Evolutionary conservation across 2,797 vertebrate genomes (phyloP), one percentile per base, ranked within the genome.

Genomic region (Rhyacichthys aspro): DNA sequence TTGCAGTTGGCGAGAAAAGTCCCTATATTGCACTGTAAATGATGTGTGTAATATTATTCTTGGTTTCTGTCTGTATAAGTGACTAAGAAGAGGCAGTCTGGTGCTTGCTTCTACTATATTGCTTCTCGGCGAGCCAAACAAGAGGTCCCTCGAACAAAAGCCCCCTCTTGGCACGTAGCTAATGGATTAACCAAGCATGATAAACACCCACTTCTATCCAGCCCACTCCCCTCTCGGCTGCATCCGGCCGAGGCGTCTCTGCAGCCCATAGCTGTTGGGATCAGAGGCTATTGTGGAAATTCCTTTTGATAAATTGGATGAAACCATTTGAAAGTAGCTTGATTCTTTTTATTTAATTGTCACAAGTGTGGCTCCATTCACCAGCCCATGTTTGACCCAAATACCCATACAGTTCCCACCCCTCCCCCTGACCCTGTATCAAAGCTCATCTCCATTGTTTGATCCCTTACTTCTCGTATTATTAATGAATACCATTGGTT

Each of bases 151-250:
- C 44, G 74, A 88, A 91, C 88, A 91, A 92, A 90, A 88, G 86
- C 85, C 67, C 57, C 67, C 77, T 75, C 84, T 82, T 72, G 50
- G 78, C 76, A 69, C 83, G 81, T 8, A 59, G 83, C 83, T 84
- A 83, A 88, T 88, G 83, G 85, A 90, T 91, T 86, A 88, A 88
- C 79, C 80, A 78, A 84, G 83, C 89, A 66, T 80, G 63, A 79
- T 82, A 68, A 81, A 87, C 76, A 83, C 60, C 71, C 78, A 73
- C 66, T 50, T 53, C 65, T 62, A 62, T 17, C 14, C 32, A 55
- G 63, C 43, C 11, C 63, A 41, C 79, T 60, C 52, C 67, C 57
- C 9, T 5, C 50, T 39, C 18, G 3, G 11, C 75, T 68, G 56
- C 67, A 70, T 69, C 55, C 58, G 49, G 67, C 54, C 11, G 18